Conservation (phyloP, 2,113 vertebrate genomes). For the Miniopterus natalensis region DNA sequence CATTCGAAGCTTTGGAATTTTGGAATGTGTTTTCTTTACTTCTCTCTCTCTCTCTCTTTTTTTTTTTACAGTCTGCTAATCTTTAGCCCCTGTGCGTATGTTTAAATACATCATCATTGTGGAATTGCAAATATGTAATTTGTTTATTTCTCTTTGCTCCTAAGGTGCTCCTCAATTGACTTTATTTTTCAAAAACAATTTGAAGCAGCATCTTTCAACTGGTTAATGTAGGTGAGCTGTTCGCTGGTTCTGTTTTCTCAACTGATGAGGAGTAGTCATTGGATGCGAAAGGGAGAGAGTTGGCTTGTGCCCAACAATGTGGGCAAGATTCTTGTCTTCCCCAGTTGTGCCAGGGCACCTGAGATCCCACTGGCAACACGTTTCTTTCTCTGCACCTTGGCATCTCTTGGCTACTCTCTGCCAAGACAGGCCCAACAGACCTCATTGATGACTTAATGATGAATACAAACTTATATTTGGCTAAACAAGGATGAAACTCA, state of each 20-base stretch:
- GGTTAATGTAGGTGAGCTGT: slow-evolving; percentile 62
- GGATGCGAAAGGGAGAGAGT: slow-evolving; percentile 20
- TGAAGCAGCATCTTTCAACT: slow-evolving; percentile 54
- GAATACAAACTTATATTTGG: slow-evolving; percentile 18
- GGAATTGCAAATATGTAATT: slow-evolving; percentile 30
- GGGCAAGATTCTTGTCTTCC: neutral
- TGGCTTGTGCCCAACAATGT: slow-evolving; percentile 29
- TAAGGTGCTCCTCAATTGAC: slow-evolving; percentile 2
- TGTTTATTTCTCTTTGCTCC: slow-evolving; percentile 63
- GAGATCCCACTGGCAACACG: slow-evolving; percentile 44
- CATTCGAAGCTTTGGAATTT: neutral
- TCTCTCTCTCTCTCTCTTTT: neutral
- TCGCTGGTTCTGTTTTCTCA: slow-evolving; percentile 49
- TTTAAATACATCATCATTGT: slow-evolving; percentile 41
- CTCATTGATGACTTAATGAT: slow-evolving; percentile 32
- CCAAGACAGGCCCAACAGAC: neutral
- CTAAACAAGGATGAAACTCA: slow-evolving; percentile 20
- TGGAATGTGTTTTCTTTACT: neutral
- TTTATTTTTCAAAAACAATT: slow-evolving; percentile 70
- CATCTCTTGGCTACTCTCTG: slow-evolving; percentile 11
- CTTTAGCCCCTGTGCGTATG: neutral
- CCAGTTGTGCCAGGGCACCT: slow-evolving; percentile 59
- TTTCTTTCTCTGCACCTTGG: slow-evolving; percentile 17
- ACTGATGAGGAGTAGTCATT: slow-evolving; percentile 62
- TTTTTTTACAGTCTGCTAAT: slow-evolving; percentile 12